Conservation (phyloP, 2,888 invertebrate species). For the Resseliella maxima region DNA sequence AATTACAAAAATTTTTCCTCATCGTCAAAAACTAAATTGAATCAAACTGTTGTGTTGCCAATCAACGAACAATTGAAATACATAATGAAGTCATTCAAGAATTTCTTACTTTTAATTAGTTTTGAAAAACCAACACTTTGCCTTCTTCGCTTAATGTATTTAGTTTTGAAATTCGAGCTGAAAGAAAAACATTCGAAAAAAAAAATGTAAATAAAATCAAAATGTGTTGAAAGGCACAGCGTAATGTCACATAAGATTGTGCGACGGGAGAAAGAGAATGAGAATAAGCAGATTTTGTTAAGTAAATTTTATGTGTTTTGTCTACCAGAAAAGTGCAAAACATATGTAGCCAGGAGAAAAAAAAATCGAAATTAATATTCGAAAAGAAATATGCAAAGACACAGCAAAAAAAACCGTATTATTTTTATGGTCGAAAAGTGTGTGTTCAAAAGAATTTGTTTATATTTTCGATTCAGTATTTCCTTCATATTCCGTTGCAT, state of each 20-base stretch:
- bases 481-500: constrained; percentile 46
- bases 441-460: constrained; percentile 24
- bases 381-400: constrained; percentile 49
- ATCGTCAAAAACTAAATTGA: not conserved
- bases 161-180: not conserved
- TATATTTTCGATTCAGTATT: constrained; percentile 53
- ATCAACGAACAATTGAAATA: not conserved
- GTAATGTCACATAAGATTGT: constrained; percentile 20
- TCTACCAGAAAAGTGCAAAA: constrained; percentile 46
- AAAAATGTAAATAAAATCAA: not conserved
- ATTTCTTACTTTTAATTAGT: constrained; percentile 3
- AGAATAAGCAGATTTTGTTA: constrained; percentile 34
- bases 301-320: constrained; percentile 35
- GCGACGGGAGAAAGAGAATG: not conserved
- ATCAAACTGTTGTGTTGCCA: not conserved
- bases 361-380: constrained; percentile 53
- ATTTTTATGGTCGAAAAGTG: constrained; percentile 31
- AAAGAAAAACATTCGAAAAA: not conserved
- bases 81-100: constrained; percentile 6
- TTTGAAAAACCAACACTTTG: no score
- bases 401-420: not conserved
- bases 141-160: no score
- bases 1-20: not conserved
- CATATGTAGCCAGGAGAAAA: not conserved
- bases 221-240: constrained; percentile 16